A percentile compares a stretch with the other conserved stretches of the same genome.
These are phyloP conservation scores for Anas bernieri DNA, from an alignment of 2,797 vertebrate species.

Conservation along the genomic window DNA sequence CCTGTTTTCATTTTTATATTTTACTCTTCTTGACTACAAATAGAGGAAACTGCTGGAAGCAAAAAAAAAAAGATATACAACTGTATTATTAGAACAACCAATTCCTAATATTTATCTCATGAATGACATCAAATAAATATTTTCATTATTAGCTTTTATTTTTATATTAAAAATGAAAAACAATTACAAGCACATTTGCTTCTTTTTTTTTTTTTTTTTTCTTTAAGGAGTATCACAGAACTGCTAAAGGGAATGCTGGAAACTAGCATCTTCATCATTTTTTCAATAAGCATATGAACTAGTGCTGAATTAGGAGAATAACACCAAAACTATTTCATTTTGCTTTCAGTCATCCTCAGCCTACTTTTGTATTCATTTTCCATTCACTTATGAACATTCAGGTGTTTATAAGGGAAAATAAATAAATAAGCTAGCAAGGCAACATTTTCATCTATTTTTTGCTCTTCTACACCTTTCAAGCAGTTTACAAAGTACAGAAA, in stretches of 20 bases:
- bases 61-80: neutral
- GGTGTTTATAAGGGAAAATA: neutral
- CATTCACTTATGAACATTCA: neutral
- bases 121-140: conserved; percentile 47
- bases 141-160: conserved; percentile 30
- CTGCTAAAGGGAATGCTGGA: neutral
- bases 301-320: neutral
- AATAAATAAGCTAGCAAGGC: neutral
- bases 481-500: neutral
- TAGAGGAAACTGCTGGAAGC: conserved; percentile 13
- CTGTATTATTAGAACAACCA: conserved; percentile 13
- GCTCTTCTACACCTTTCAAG: neutral
- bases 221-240: conserved; percentile 1
- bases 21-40: conserved; percentile 21
- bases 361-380: neutral
- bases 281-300: neutral
- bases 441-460: neutral
- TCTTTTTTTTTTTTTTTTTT: neutral
- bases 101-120: conserved; percentile 35
- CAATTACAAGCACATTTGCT: neutral
- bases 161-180: conserved; percentile 19
- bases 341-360: neutral
- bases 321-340: neutral
- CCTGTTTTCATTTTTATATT: neutral
- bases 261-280: neutral